A percentile compares a stretch with the other conserved stretches of the same genome.
Evolutionary conservation across 2,113 vertebrate species (phyloP).

Genomic region (Nycticryphes semicollaris): DNA sequence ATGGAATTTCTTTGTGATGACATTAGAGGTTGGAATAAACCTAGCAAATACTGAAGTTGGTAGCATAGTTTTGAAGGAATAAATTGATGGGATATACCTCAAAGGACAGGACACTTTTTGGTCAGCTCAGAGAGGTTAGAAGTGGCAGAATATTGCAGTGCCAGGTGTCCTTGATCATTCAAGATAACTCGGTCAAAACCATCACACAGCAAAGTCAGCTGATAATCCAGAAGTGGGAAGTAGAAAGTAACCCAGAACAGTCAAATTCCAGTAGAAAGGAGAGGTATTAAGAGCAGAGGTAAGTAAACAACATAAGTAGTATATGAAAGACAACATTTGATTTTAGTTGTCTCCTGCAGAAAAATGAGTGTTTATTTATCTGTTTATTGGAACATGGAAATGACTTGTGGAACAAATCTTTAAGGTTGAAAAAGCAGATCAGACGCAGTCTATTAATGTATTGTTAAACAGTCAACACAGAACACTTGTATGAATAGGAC

Average conservation of each 20-base stretch:
- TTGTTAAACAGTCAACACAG: not conserved
- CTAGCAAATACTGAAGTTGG: not conserved
- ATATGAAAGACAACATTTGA: not conserved
- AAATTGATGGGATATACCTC: not conserved
- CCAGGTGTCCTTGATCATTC: not conserved
- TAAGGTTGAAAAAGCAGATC: not conserved
- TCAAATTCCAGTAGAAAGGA: not conserved
- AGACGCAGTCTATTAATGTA: not conserved
- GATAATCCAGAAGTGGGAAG: not conserved
- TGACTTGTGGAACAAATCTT: not conserved
- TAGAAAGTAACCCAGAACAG: not conserved
- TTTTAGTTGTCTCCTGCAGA: not conserved
- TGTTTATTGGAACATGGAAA: not conserved
- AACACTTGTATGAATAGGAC: not conserved
- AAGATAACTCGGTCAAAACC: not conserved
- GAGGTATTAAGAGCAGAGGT: not conserved
- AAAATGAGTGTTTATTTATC: not conserved
- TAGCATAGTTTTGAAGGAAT: not conserved
- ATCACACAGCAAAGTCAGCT: not conserved
- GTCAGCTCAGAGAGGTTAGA: not conserved
- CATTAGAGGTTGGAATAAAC: not conserved
- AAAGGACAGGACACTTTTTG: not conserved
- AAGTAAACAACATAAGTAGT: not conserved
- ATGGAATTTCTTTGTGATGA: not conserved
- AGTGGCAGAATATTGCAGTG: not conserved